Evolutionary conservation across 2,797 vertebrate genomes (phyloP), one percentile per base, ranked within the genome.

Genomic region (Sebastes hopkinsi): DNA sequence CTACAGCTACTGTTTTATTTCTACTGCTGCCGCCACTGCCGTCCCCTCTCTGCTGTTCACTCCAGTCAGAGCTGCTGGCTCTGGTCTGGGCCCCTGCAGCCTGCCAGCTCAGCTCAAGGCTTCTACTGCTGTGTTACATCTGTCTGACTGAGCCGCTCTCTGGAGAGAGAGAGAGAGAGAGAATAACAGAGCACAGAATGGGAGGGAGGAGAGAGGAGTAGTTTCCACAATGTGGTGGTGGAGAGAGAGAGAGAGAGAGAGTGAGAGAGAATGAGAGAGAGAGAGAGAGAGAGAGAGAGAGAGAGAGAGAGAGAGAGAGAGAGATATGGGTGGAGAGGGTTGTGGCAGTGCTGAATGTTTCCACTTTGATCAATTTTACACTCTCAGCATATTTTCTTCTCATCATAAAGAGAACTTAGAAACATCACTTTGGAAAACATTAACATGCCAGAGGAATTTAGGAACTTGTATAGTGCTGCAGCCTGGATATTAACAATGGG

Each of bases 61-160:
- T 77, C 84, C 83, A 50, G 84, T 83, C 78, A 56, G 89, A 91
- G 89, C 88, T 88, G 83, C 88, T 86, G 90, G 82, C 88, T 85
- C 73, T 77, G 88, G 84, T 94, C 86, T 75, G 87, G 60, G 91
- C 89, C 91, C 77, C 81, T 75, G 83, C 89, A 90, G 92, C 90
- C 91, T 89, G 91, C 91, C 90, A 92, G 91, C 87, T 93, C 89
- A 89, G 92, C 91, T 95, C 93, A 94, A 42, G 93, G 86, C 93
- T 95, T 95, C 95, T 93, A 92, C 95, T 90, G 92, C 94, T 94
- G 95, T 92, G 93, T 95, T 96, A 96, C 96, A 96, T 97, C 96
- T 96, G 96, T 97, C 96, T 94, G 95, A 94, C 94, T 95, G 95
- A 95, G 95, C 92, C 75, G 54, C 85, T 86, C 89, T 93, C 85